phyloP scores from a whole-genome alignment of 2,797 vertebrate genomes.

The Sylvilagus floridanus region DNA sequence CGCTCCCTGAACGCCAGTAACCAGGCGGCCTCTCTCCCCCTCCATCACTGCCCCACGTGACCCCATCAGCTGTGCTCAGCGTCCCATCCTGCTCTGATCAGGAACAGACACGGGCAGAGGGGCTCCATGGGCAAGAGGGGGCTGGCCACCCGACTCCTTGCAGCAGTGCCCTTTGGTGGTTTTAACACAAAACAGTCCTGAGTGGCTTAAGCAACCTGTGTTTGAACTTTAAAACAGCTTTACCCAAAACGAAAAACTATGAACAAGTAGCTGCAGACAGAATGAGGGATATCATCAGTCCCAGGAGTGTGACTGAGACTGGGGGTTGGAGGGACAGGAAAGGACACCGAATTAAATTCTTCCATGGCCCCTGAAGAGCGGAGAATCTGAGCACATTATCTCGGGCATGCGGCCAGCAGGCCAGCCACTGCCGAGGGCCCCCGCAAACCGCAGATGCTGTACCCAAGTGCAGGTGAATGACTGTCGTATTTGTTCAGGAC shows the following conservation, averaged over 20 bases:
- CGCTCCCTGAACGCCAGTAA: conserved; percentile 47
- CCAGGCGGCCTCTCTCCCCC: background rate
- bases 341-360: conserved; percentile 14
- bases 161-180: background rate
- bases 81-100: conserved; percentile 24
- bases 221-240: conserved; percentile 55
- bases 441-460: background rate
- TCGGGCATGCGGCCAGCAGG: conserved; percentile 24
- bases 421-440: background rate
- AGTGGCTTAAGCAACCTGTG: conserved; percentile 35
- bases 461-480: background rate
- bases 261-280: conserved; percentile 44
- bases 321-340: background rate
- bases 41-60: background rate
- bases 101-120: conserved; percentile 18
- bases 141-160: background rate
- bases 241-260: conserved; percentile 20
- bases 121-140: conserved; percentile 5
- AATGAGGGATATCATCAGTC: conserved; percentile 51
- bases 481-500: conserved; percentile 60
- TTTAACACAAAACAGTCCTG: conserved; percentile 41
- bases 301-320: conserved; percentile 66
- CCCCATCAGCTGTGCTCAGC: conserved; percentile 10
- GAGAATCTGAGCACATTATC: conserved; percentile 51
- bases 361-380: conserved; percentile 17